Conservation (phyloP, 2,888 invertebrate genomes). For the Notodonta dromedarius region DNA sequence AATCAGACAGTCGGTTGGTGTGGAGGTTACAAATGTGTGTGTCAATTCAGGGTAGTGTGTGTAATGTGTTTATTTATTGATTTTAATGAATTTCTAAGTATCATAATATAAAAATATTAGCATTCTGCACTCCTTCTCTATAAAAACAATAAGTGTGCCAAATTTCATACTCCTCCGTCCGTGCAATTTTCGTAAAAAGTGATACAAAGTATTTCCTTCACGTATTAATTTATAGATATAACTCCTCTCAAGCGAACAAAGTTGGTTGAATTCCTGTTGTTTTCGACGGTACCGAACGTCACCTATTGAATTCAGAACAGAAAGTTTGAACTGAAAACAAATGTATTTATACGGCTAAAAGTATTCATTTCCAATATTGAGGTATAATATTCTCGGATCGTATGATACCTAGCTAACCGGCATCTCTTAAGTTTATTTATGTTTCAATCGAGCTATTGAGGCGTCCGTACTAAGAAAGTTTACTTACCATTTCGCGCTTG, state of each 20-base stretch:
- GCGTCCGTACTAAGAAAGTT: slow-evolving; percentile 58
- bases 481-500: slow-evolving; percentile 62
- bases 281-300: slow-evolving; percentile 13
- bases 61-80: no score
- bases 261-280: slow-evolving; percentile 36
- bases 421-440: slow-evolving; percentile 56
- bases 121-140: no score
- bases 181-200: no score
- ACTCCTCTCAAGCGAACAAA: slow-evolving; percentile 41
- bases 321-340: slow-evolving; percentile 20
- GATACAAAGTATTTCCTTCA: no score
- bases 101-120: no score
- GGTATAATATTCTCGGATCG: slow-evolving; percentile 4
- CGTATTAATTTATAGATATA: no score
- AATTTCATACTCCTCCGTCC: no score
- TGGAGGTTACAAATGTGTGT: no score
- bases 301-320: slow-evolving; percentile 26
- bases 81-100: no score
- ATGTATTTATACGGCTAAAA: slow-evolving; percentile 24
- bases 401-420: slow-evolving; percentile 25
- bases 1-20: no score
- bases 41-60: no score
- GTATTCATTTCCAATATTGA: slow-evolving; percentile 24
- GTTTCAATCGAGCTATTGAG: slow-evolving; percentile 59
- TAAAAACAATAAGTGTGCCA: no score